phyloP scores from a whole-genome alignment of 2,888 invertebrate genomes.

The Dynastes tityus region DNA sequence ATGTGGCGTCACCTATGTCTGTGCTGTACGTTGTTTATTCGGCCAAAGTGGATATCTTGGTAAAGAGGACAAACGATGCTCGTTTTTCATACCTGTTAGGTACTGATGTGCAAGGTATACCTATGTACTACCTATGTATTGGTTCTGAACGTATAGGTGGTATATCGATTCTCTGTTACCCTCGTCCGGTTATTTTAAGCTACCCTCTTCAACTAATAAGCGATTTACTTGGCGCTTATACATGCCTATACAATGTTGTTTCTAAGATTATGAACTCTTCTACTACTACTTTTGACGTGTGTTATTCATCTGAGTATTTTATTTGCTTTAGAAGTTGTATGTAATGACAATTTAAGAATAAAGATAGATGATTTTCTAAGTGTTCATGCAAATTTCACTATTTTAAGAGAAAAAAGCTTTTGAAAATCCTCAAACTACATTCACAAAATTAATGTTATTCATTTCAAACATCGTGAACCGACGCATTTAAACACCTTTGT shows the following conservation, averaged over 20 bases:
- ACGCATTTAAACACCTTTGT: too few relatives aligned
- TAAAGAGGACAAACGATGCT: not conserved
- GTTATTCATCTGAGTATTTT: not conserved
- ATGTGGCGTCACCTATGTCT: not conserved
- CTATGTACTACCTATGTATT: not conserved
- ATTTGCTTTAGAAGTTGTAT: not conserved
- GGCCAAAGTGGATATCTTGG: slow-evolving; percentile 7
- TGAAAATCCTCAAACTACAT: too few relatives aligned
- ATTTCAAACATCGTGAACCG: too few relatives aligned
- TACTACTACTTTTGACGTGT: not conserved
- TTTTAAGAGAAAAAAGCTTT: too few relatives aligned
- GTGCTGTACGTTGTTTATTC: not conserved
- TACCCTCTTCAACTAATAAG: slow-evolving; percentile 31
- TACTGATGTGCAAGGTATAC: not conserved
- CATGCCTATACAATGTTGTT: not conserved
- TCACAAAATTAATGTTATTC: too few relatives aligned
- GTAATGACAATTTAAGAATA: not conserved
- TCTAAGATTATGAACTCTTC: not conserved
- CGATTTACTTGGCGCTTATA: slow-evolving; percentile 11
- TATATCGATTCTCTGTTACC: slow-evolving; percentile 33
- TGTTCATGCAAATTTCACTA: too few relatives aligned
- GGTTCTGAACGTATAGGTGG: not conserved
- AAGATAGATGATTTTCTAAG: too few relatives aligned
- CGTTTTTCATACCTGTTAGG: slow-evolving; percentile 10
- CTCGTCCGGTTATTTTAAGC: slow-evolving; percentile 39